phyloP scores from a whole-genome alignment of 2,113 vertebrate species.

The Aviceda subcristata region DNA sequence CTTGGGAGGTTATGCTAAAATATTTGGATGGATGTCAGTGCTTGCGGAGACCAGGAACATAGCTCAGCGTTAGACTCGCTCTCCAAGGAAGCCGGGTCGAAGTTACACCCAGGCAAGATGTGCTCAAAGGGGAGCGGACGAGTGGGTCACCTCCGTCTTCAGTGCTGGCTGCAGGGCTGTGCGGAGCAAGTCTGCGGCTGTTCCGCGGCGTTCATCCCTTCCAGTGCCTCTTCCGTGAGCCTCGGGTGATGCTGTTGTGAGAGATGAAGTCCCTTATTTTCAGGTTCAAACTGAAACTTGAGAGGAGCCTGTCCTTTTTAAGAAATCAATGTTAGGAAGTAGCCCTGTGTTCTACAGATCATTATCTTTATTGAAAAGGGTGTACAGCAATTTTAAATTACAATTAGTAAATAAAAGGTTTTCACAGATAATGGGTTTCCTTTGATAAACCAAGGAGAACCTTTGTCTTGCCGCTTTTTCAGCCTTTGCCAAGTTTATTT shows the following conservation, averaged over 20 bases:
- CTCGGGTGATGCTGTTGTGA: neutral
- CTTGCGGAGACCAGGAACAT: neutral
- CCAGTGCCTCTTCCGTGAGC: neutral
- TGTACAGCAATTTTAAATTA: neutral
- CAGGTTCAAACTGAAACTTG: neutral
- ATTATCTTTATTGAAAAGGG: conserved; percentile 5
- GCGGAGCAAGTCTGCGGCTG: neutral
- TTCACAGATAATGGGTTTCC: neutral
- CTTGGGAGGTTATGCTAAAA: neutral
- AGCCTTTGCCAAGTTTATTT: conserved; percentile 35
- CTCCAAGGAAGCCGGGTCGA: neutral
- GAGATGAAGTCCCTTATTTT: neutral
- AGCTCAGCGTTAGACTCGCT: neutral
- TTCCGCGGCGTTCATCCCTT: neutral
- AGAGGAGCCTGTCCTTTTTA: neutral
- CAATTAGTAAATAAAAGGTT: conserved; percentile 40
- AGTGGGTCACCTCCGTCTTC: neutral
- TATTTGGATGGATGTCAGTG: neutral
- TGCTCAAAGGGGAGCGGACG: neutral
- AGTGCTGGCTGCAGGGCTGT: neutral
- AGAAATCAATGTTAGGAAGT: neutral
- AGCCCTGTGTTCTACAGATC: neutral
- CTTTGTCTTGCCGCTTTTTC: conserved; percentile 13
- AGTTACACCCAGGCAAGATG: neutral
- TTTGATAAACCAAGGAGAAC: conserved; percentile 6